Percentiles rank a stretch among this genome's conserved stretches.
These are phyloP conservation scores for Podarcis lilfordi DNA, from an alignment of 2,797 vertebrate species.

Conservation along the genomic window DNA sequence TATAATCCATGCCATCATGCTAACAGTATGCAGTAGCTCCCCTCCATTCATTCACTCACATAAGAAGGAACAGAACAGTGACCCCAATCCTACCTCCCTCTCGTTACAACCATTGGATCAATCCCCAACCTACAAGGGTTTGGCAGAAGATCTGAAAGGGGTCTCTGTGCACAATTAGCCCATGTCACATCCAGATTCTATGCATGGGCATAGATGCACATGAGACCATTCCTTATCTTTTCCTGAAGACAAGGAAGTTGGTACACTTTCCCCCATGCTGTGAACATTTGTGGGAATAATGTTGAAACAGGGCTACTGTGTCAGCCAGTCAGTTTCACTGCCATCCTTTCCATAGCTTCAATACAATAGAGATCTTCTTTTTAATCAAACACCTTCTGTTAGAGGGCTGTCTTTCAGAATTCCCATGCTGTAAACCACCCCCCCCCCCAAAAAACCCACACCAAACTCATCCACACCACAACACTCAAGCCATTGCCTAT, in stretches of 20 bases:
- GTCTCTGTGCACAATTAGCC: background rate
- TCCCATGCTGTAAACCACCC: background rate
- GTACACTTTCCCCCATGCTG: too few species aligned
- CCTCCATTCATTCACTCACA: background rate
- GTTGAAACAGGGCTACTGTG: background rate
- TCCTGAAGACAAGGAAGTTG: background rate
- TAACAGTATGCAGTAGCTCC: background rate
- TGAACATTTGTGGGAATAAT: background rate
- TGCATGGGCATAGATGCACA: background rate
- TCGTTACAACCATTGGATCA: background rate
- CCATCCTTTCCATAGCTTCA: background rate
- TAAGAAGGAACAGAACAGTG: background rate
- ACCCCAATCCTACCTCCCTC: background rate
- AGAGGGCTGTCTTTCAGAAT: background rate
- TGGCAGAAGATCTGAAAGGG: background rate
- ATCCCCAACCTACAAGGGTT: background rate
- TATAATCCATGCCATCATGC: background rate
- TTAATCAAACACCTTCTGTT: background rate
- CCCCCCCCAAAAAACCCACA: too few species aligned
- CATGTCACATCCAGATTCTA: background rate
- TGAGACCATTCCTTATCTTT: background rate
- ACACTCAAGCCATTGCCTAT: background rate
- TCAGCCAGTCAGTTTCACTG: background rate
- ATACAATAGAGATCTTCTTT: background rate
- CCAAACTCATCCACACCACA: too few species aligned